Evolutionary conservation across 2,113 vertebrate genomes (phyloP).

Genomic region (Thermophis baileyi): DNA sequence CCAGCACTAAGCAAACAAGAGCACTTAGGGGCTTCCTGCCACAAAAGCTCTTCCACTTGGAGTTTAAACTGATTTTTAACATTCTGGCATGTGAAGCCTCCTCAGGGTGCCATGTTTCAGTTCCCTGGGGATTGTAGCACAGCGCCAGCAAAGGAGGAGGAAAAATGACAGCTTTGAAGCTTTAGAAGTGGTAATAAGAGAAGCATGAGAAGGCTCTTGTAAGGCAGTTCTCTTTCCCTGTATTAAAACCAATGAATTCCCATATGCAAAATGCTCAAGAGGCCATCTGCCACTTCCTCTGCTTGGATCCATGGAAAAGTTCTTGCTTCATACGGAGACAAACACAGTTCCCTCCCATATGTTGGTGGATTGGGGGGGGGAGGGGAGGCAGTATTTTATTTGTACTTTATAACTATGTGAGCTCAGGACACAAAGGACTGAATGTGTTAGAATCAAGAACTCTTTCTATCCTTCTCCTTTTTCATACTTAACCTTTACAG

Average conservation of each 20-base stretch:
- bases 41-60: constrained; percentile 52
- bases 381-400: constrained; percentile 43
- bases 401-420: constrained; percentile 31
- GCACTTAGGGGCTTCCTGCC: constrained; percentile 51
- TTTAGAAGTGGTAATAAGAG: constrained; percentile 68
- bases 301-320: constrained; percentile 59
- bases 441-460: constrained; percentile 52
- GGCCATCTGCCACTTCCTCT: constrained; percentile 66
- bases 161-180: constrained; percentile 68
- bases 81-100: constrained; percentile 64
- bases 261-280: constrained; percentile 63
- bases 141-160: constrained; percentile 62
- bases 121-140: constrained; percentile 50
- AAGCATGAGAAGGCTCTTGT: constrained; percentile 64
- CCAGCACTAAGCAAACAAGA: constrained; percentile 5
- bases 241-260: constrained; percentile 69
- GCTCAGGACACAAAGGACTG: constrained; percentile 54
- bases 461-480: not conserved
- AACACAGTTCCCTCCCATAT: constrained; percentile 63
- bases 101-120: constrained; percentile 47
- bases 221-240: constrained; percentile 62
- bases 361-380: constrained; percentile 27
- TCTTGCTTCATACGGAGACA: constrained; percentile 49
- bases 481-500: not conserved
- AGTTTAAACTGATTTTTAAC: constrained; percentile 61